phyloP scores from a whole-genome alignment of 2,888 invertebrate genomes.

The Agrochola lychnidis region DNA sequence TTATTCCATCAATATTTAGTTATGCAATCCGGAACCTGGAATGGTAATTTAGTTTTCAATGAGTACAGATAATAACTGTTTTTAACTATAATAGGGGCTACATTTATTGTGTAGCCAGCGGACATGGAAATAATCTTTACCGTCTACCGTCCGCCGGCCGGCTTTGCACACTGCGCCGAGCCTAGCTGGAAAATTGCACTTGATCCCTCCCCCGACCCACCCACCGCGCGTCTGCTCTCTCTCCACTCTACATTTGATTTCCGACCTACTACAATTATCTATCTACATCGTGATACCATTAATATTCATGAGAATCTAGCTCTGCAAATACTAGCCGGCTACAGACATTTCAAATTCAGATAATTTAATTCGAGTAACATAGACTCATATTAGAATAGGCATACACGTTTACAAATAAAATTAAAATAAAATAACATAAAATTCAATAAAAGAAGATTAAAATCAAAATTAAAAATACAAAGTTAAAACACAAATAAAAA shows the following conservation, averaged over 20 bases:
- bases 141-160: constrained; percentile 62
- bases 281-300: constrained; percentile 62
- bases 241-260: constrained; percentile 76
- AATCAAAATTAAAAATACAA: too few species aligned
- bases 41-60: constrained; percentile 51
- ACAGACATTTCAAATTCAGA: constrained; percentile 18
- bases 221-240: constrained; percentile 69
- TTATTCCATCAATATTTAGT: constrained; percentile 28
- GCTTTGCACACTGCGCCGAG: constrained; percentile 67
- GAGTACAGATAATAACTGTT: constrained; percentile 43
- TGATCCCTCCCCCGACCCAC: constrained; percentile 73
- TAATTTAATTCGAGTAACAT: too few species aligned
- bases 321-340: constrained; percentile 30
- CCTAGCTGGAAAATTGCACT: constrained; percentile 84
- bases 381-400: too few species aligned
- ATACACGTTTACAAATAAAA: too few species aligned
- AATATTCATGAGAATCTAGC: constrained; percentile 67
- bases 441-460: too few species aligned
- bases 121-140: constrained; percentile 70
- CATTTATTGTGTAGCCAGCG: constrained; percentile 55
- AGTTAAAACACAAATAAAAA: too few species aligned
- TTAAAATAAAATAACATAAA: too few species aligned
- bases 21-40: constrained; percentile 29
- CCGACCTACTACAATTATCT: constrained; percentile 74
- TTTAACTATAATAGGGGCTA: constrained; percentile 45